Percentiles rank a stretch among this genome's conserved stretches.
Evolutionary conservation across 2,797 vertebrate genomes (phyloP).

Genomic region (Helostoma temminkii): DNA sequence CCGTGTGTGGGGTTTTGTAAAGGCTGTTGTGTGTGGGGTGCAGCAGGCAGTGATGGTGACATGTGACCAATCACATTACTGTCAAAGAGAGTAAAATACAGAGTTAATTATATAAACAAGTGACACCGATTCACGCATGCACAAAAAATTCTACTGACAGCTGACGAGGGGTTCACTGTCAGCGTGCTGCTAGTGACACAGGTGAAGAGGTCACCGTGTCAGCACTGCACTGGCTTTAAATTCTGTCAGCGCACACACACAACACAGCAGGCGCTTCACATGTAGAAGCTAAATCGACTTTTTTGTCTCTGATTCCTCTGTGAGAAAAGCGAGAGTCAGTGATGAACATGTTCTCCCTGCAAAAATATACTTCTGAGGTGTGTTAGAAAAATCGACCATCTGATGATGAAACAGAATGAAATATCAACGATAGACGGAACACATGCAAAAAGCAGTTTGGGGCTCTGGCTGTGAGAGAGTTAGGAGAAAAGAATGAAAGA

Average conservation of each 20-base stretch:
- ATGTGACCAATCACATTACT: constrained; percentile 66
- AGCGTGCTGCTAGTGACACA: constrained; percentile 32
- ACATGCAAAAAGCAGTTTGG: constrained; percentile 16
- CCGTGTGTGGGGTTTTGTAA: constrained; percentile 9
- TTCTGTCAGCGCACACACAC: constrained; percentile 1
- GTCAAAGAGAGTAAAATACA: constrained; percentile 30
- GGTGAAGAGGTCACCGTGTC: constrained; percentile 64
- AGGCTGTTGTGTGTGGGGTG: constrained; percentile 2
- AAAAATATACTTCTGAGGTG: constrained; percentile 31
- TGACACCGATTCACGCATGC: constrained; percentile 26
- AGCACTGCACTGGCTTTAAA: constrained; percentile 30
- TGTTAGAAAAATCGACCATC: constrained; percentile 25
- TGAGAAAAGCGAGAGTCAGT: constrained; percentile 15
- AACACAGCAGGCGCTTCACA: not conserved
- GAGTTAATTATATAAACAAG: constrained; percentile 33
- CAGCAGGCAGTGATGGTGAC: not conserved
- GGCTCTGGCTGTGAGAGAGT: constrained; percentile 30
- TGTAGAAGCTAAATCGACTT: constrained; percentile 29
- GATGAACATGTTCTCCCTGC: constrained; percentile 22
- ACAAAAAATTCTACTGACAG: constrained; percentile 1
- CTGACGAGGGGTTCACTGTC: constrained; percentile 46
- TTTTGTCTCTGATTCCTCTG: constrained; percentile 31
- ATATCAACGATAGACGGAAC: constrained; percentile 56
- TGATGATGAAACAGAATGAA: constrained; percentile 78
- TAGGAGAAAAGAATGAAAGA: constrained; percentile 33